Evolutionary conservation across 1,140 invertebrate species (phyloP).

Genomic region (Drosophila tropicalis): DNA sequence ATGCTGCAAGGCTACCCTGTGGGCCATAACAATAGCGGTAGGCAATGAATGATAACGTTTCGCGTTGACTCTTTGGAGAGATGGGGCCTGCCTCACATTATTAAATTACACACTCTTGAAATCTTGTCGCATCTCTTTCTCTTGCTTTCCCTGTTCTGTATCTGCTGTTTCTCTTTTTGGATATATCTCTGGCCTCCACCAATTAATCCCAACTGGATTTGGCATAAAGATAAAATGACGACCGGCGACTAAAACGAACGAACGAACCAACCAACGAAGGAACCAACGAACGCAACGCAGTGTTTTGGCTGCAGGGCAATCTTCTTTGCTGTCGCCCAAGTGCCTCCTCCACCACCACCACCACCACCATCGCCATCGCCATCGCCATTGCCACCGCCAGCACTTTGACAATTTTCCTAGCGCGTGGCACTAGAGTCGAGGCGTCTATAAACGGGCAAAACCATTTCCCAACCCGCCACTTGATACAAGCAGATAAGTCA

Average conservation of each 20-base stretch:
- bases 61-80: conserved; percentile 15
- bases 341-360: conserved; percentile 9
- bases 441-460: conserved; percentile 47
- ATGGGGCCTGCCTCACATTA: conserved; percentile 65
- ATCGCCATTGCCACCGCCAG: conserved; percentile 19
- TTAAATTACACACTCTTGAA: conserved; percentile 74
- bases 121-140: conserved; percentile 25
- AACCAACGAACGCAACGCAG: conserved; percentile 33
- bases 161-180: neutral
- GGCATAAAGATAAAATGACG: conserved; percentile 79
- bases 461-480: conserved; percentile 57
- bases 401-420: conserved; percentile 70
- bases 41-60: conserved; percentile 62
- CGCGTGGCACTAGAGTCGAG: conserved; percentile 54
- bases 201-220: conserved; percentile 81
- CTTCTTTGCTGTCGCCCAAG: conserved; percentile 34
- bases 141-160: neutral
- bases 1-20: neutral
- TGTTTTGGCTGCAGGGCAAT: conserved; percentile 60
- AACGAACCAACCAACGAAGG: neutral
- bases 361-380: conserved; percentile 9
- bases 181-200: conserved; percentile 50
- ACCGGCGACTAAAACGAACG: conserved; percentile 29
- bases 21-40: conserved; percentile 19
- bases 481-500: conserved; percentile 81